These are phyloP conservation scores for Cyprinodon tularosa DNA, from an alignment of 2,113 vertebrate species.

Conservation along the genomic window DNA sequence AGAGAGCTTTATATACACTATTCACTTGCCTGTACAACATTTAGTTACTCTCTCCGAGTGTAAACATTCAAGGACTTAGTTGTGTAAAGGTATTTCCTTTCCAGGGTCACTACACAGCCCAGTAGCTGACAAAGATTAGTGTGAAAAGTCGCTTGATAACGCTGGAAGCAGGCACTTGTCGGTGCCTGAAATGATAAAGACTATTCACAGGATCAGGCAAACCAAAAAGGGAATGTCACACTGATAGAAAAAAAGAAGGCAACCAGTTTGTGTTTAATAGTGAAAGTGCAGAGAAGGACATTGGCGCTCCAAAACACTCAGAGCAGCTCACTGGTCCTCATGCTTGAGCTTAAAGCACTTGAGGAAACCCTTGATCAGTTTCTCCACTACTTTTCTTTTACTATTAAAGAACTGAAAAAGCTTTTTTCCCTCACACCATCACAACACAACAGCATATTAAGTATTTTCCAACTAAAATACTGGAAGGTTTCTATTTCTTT, in stretches of 20 bases:
- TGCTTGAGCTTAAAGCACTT: slow-evolving; percentile 35
- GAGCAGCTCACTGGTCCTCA: slow-evolving; percentile 25
- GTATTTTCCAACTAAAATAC: not conserved
- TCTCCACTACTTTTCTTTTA: not conserved
- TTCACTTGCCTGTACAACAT: slow-evolving; percentile 31
- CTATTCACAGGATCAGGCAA: slow-evolving; percentile 20
- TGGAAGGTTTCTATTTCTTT: not conserved
- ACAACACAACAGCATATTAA: not conserved
- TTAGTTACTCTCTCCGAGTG: slow-evolving; percentile 27
- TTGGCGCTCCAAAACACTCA: slow-evolving; percentile 61
- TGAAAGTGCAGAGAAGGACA: slow-evolving; percentile 77
- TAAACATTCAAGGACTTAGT: slow-evolving; percentile 53
- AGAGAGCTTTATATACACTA: slow-evolving; percentile 27
- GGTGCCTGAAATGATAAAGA: slow-evolving; percentile 19
- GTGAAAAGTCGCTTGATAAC: slow-evolving; percentile 22
- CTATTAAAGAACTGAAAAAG: too few relatives aligned
- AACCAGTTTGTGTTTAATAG: slow-evolving; percentile 45
- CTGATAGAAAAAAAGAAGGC: slow-evolving; percentile 32
- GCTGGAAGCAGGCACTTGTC: slow-evolving; percentile 23
- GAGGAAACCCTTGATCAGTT: slow-evolving; percentile 30
- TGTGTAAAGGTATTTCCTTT: slow-evolving; percentile 45
- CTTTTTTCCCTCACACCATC: too few relatives aligned
- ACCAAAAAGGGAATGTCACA: slow-evolving; percentile 23
- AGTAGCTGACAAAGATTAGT: slow-evolving; percentile 1
- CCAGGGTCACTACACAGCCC: not conserved